Evolutionary conservation across 2,888 invertebrate species (phyloP).

Genomic region (Callinectes sapidus): DNA sequence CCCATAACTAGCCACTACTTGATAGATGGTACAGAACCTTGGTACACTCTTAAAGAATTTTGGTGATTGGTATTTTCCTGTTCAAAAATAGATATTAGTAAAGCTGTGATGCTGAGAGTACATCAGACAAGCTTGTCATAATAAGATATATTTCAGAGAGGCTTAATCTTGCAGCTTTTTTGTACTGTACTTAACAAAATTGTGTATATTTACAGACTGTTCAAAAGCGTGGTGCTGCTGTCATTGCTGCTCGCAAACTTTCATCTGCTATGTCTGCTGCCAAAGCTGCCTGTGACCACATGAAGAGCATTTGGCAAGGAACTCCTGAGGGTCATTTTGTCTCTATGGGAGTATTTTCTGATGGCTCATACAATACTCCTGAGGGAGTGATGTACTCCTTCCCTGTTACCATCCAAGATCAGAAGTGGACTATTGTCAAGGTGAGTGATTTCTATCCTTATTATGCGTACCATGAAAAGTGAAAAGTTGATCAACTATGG

Average conservation of each 20-base stretch:
- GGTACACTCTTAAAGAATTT: too few relatives aligned
- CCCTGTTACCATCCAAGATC: conserved; percentile 87
- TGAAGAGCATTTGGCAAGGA: conserved; percentile 96
- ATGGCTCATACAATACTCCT: conserved; percentile 95
- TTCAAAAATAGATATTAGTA: too few relatives aligned
- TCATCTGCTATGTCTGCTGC: conserved; percentile 99
- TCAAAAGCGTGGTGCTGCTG: conserved; percentile 97
- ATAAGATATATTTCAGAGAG: too few relatives aligned
- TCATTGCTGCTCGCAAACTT: conserved; percentile 97
- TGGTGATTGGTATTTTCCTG: too few relatives aligned
- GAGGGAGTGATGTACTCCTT: conserved; percentile 95
- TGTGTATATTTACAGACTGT: conserved; percentile 81
- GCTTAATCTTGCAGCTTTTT: neutral
- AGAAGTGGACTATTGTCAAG: conserved; percentile 90
- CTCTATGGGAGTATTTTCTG: conserved; percentile 97
- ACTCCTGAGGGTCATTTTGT: conserved; percentile 85
- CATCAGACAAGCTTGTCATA: too few relatives aligned
- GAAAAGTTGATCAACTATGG: too few relatives aligned
- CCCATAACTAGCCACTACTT: too few relatives aligned
- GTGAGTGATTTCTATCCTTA: conserved; percentile 73
- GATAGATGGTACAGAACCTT: too few relatives aligned
- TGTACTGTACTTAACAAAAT: neutral
- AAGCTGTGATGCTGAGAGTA: too few relatives aligned
- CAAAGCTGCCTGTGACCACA: conserved; percentile 98
- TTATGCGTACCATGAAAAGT: too few relatives aligned